Evolutionary conservation across 2,113 vertebrate genomes (phyloP).

Genomic region (Tragelaphus buxtoni): DNA sequence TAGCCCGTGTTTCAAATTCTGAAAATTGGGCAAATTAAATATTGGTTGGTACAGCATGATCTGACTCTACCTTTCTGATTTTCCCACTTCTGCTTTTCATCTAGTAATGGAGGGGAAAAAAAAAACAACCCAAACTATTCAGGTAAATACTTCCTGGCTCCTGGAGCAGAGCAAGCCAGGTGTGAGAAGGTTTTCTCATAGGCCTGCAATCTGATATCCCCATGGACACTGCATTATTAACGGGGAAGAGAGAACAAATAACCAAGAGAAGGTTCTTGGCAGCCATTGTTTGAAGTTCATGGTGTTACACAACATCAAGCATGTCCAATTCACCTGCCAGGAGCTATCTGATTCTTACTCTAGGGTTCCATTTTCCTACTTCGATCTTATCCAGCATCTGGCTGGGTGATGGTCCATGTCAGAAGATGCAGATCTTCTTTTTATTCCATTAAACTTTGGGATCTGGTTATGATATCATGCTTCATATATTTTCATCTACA

Average conservation of each 20-base stretch:
- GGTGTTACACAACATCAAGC: conserved; percentile 46
- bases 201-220: conserved; percentile 41
- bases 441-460: conserved; percentile 37
- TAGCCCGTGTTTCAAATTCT: conserved; percentile 9
- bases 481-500: conserved; percentile 50
- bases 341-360: conserved; percentile 53
- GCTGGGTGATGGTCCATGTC: conserved; percentile 52
- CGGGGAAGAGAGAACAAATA: conserved; percentile 51
- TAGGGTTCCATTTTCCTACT: conserved; percentile 54
- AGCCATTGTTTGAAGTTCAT: conserved; percentile 27
- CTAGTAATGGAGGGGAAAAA: not conserved
- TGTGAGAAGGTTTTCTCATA: conserved; percentile 49
- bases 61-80: not conserved
- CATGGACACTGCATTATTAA: conserved; percentile 49
- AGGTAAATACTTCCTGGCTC: not conserved
- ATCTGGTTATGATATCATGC: conserved; percentile 35
- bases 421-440: conserved; percentile 24
- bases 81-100: not conserved
- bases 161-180: conserved; percentile 12
- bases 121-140: not conserved
- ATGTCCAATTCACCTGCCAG: conserved; percentile 58
- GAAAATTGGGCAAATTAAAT: conserved; percentile 63
- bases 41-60: not conserved
- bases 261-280: conserved; percentile 64
- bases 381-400: conserved; percentile 48